A percentile compares a stretch with the other conserved stretches of the same genome.
Evolutionary conservation across 1,140 invertebrate species (phyloP).

Genomic region (Cydia strobilella): DNA sequence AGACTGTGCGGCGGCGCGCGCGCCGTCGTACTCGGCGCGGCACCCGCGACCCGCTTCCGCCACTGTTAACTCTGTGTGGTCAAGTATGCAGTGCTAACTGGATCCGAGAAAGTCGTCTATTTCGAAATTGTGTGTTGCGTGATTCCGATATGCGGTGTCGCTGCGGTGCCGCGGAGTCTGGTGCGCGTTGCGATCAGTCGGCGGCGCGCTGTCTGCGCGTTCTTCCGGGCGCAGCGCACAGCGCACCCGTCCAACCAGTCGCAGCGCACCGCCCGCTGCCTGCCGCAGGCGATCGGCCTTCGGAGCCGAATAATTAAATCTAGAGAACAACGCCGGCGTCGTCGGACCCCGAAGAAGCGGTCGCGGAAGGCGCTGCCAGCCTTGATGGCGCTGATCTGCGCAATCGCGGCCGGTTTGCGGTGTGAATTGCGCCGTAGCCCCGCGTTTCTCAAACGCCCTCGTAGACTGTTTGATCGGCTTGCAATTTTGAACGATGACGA

Average conservation of each 20-base stretch:
- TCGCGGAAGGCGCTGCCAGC: constrained; percentile 73
- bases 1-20: constrained; percentile 36
- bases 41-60: constrained; percentile 48
- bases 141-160: constrained; percentile 67
- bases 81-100: constrained; percentile 58
- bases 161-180: constrained; percentile 73
- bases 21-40: constrained; percentile 31
- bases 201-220: constrained; percentile 75
- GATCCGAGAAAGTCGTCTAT: constrained; percentile 72
- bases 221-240: constrained; percentile 63
- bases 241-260: constrained; percentile 76
- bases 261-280: constrained; percentile 65
- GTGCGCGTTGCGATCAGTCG: constrained; percentile 58
- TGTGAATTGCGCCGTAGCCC: constrained; percentile 64
- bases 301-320: constrained; percentile 75
- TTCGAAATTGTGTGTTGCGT: constrained; percentile 74
- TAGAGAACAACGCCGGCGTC: constrained; percentile 58
- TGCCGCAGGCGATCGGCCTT: constrained; percentile 77
- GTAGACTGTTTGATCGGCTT: constrained; percentile 49
- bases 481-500: constrained; percentile 56
- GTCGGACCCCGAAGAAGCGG: constrained; percentile 64
- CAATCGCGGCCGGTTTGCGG: constrained; percentile 72
- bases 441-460: constrained; percentile 64
- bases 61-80: constrained; percentile 49
- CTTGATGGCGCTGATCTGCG: constrained; percentile 75